Base-by-base conservation (phyloP, 2,888 invertebrate species). In the Limnephilus rhombicus region DNA sequence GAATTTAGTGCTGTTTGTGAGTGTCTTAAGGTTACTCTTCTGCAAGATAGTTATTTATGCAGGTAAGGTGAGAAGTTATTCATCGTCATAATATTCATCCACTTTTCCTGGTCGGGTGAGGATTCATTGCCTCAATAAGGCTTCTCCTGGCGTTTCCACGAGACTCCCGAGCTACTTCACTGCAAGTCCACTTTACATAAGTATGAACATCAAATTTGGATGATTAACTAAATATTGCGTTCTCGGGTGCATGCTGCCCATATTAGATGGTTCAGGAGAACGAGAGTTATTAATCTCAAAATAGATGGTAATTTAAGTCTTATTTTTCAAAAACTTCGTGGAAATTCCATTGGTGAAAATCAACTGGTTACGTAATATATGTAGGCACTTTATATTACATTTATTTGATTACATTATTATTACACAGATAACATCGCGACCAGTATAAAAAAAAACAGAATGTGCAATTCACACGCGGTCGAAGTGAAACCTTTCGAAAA, bases 1-100 rank as follows among this genome's bases (percentile, higher is more conserved):
- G 2, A 83, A 83, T 83, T 83, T 83, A 83, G 31, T 83, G 37
- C 37, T 83, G 83, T 83, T 83, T 82, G 34, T 37, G 83, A 41
- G 41, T 37, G 83, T 83, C 31, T 83, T 83, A 83, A 18, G 37
- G 34, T 13, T 34, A 41, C 83, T 37, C 37, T 37, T 83, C 83
- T 83, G 37, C 37, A 34, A 18, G 83, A 37, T 41, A 24, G 31
- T 83, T 83, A 37, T 41, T 83, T 83, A 83, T n/a, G 68, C 68
- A 68, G 68, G 68, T 68, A 7, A 68, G n/a, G 68, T 68, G 24
- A 68, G 68, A 68, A 68, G 68, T 68, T 68, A 68, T 24, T 68
- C 68, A 9, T 68, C 18, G 53, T 53, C 53, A 53, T 53, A 53
- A 53, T 15, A 18, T 53, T 53, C 53, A 53, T 53, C 18, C 18